phyloP scores from a whole-genome alignment of 2,888 invertebrate species.

The Dicranocentrus wangi region DNA sequence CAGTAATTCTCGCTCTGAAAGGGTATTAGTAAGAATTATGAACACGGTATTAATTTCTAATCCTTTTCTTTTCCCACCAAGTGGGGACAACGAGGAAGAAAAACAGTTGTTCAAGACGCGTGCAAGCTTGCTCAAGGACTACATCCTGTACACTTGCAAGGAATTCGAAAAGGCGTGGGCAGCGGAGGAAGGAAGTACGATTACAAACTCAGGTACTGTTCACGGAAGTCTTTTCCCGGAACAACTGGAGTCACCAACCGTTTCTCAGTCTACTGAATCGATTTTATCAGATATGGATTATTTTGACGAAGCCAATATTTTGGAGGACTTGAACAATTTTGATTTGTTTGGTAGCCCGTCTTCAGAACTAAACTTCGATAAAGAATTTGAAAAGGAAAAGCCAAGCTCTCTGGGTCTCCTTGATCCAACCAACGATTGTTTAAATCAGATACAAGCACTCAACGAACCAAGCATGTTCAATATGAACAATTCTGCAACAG shows the following conservation, averaged over 20 bases:
- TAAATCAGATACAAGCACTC: background rate
- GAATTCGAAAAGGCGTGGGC: slow-evolving; percentile 67
- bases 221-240: slow-evolving; percentile 8
- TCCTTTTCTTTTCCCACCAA: slow-evolving; percentile 71
- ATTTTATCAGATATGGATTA: slow-evolving; percentile 6
- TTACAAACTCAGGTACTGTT: too few species aligned
- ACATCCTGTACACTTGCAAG: slow-evolving; percentile 45
- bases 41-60: slow-evolving; percentile 69
- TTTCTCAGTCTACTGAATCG: slow-evolving; percentile 19
- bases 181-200: background rate
- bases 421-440: background rate
- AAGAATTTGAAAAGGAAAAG: background rate
- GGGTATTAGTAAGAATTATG: slow-evolving; percentile 57
- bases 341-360: background rate
- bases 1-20: slow-evolving; percentile 12
- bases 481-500: background rate
- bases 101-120: slow-evolving; percentile 26
- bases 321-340: background rate
- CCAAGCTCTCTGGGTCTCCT: background rate
- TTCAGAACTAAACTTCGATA: background rate
- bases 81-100: slow-evolving; percentile 66
- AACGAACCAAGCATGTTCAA: background rate
- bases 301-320: background rate
- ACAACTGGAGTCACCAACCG: slow-evolving; percentile 37
- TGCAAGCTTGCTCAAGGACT: slow-evolving; percentile 11